Percentiles rank a stretch among this genome's conserved stretches.
Evolutionary conservation across 2,797 vertebrate species (phyloP).

Genomic region (Vespertilio murinus): DNA sequence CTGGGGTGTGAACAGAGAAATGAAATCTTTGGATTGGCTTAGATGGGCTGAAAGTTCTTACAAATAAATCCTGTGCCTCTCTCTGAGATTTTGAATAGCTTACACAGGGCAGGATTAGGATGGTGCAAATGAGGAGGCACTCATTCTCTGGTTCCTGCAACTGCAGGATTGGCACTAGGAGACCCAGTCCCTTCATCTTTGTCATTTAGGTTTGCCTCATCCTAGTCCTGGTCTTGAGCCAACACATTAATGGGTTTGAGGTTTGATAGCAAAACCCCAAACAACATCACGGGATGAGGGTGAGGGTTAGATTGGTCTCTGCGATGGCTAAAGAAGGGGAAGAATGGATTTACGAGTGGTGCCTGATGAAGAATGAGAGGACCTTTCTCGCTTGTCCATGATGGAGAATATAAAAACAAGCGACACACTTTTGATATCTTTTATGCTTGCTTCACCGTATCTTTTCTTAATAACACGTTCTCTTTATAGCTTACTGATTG

Average conservation of each 20-base stretch:
- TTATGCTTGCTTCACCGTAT: background rate
- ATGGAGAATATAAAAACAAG: background rate
- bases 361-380: background rate
- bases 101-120: background rate
- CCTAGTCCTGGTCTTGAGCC: background rate
- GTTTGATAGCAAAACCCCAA: background rate
- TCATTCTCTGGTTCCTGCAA: background rate
- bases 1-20: background rate
- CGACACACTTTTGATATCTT: background rate
- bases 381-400: background rate
- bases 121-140: background rate
- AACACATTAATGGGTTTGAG: background rate
- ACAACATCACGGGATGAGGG: background rate
- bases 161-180: background rate
- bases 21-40: background rate
- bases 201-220: background rate
- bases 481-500: background rate
- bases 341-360: background rate
- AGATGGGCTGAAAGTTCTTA: background rate
- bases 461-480: background rate
- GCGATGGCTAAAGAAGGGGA: background rate
- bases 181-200: background rate
- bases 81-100: background rate
- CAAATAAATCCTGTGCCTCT: background rate
- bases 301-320: background rate